These are phyloP conservation scores for Colostygia pectinataria DNA, from an alignment of 2,888 invertebrate species.

Conservation along the genomic window DNA sequence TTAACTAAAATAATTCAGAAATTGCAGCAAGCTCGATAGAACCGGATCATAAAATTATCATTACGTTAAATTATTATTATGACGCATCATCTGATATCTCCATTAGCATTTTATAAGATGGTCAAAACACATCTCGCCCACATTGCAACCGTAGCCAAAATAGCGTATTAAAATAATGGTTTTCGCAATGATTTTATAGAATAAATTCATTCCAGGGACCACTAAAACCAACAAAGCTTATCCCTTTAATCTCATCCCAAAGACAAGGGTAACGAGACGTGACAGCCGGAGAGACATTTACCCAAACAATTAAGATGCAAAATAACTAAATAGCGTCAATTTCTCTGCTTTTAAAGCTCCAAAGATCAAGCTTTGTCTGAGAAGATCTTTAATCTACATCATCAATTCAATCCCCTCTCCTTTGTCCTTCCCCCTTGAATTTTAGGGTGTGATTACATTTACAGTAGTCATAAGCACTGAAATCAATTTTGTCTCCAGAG, in stretches of 20 bases:
- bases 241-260: slow-evolving; percentile 33
- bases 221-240: slow-evolving; percentile 31
- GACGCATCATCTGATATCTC: no score
- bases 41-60: no score
- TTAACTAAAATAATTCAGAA: no score
- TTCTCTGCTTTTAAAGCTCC: slow-evolving; percentile 38
- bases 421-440: slow-evolving; percentile 18
- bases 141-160: not conserved
- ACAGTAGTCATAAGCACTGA: slow-evolving; percentile 3
- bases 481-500: not conserved
- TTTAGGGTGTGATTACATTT: slow-evolving; percentile 10
- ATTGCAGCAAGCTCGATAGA: no score
- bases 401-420: slow-evolving; percentile 40
- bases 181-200: slow-evolving; percentile 17
- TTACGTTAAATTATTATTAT: no score
- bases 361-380: slow-evolving; percentile 37
- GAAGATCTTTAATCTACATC: slow-evolving; percentile 47
- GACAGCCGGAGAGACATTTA: slow-evolving; percentile 35
- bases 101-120: not conserved
- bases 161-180: slow-evolving; percentile 3
- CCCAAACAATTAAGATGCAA: slow-evolving; percentile 40
- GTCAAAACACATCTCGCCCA: not conserved
- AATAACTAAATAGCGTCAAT: slow-evolving; percentile 39
- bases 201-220: slow-evolving; percentile 21
- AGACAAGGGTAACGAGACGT: slow-evolving; percentile 37